Evolutionary conservation across 2,888 invertebrate species (phyloP).

Genomic region (Hirtodrosophila trivittata): DNA sequence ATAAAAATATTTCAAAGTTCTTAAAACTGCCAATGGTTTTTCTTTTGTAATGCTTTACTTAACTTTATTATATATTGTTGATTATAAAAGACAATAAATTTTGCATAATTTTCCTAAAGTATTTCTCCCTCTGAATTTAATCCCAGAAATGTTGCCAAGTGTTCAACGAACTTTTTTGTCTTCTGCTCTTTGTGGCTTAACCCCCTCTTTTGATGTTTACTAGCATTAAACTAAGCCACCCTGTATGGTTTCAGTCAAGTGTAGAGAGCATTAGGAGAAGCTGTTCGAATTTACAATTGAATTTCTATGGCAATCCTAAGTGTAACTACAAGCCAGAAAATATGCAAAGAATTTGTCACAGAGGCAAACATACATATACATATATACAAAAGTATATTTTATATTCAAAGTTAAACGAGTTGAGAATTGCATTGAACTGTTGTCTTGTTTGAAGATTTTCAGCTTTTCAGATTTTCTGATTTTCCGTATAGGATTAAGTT

Average conservation of each 20-base stretch:
- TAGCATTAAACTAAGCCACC: constrained; percentile 35
- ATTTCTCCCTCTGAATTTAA: too few relatives aligned
- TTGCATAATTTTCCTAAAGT: too few relatives aligned
- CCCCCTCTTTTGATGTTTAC: constrained; percentile 7
- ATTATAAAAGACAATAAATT: too few relatives aligned
- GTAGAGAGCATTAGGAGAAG: constrained; percentile 21
- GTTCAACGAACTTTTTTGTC: too few relatives aligned
- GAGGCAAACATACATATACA: constrained; percentile 4
- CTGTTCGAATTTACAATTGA: constrained; percentile 45
- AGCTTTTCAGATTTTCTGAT: too few relatives aligned
- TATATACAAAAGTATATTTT: neutral
- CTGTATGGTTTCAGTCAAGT: constrained; percentile 25
- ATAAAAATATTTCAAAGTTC: too few relatives aligned
- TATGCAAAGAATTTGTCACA: constrained; percentile 39
- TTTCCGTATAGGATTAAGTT: neutral
- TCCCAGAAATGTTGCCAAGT: too few relatives aligned
- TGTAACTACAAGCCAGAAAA: constrained; percentile 36
- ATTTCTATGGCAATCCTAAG: constrained; percentile 54
- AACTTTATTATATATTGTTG: too few relatives aligned
- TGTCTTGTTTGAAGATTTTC: too few relatives aligned
- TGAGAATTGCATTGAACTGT: too few relatives aligned
- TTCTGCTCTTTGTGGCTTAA: too few relatives aligned
- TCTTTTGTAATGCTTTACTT: constrained; percentile 7
- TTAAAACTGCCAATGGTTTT: too few relatives aligned
- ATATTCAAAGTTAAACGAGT: neutral